Conservation (phyloP, 2,888 invertebrate genomes). For the Melieria omissa region DNA sequence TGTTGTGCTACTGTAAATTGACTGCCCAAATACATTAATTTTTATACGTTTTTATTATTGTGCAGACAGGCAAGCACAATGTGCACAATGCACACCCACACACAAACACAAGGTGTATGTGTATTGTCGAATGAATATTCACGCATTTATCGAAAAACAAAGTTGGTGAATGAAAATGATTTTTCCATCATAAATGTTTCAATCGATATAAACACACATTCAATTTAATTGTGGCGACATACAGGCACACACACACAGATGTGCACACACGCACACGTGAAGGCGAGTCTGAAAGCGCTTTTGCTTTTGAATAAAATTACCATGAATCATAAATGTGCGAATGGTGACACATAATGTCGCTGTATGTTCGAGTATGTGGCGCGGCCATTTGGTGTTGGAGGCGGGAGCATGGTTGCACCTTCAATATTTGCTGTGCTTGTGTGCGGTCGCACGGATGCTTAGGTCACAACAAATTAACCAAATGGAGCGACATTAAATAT, state of each 20-base stretch:
- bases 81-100: background rate
- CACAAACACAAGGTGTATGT: background rate
- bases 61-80: too few relatives aligned
- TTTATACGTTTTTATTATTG: too few relatives aligned
- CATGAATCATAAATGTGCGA: slow-evolving; percentile 29
- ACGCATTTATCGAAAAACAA: slow-evolving; percentile 31
- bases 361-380: too few relatives aligned
- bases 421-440: too few relatives aligned
- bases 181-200: slow-evolving; percentile 5
- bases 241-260: slow-evolving; percentile 10
- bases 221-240: slow-evolving; percentile 31
- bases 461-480: too few relatives aligned
- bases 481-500: too few relatives aligned
- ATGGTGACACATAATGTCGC: background rate
- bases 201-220: slow-evolving; percentile 29
- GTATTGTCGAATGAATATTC: slow-evolving; percentile 29
- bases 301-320: slow-evolving; percentile 32
- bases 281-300: background rate
- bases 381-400: too few relatives aligned
- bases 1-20: too few relatives aligned
- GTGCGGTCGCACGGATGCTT: too few relatives aligned
- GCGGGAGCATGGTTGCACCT: too few relatives aligned
- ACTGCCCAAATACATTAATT: too few relatives aligned
- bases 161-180: slow-evolving; percentile 10
- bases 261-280: background rate